Base-by-base conservation (phyloP, 2,888 invertebrate species). In the Agrochola litura region DNA sequence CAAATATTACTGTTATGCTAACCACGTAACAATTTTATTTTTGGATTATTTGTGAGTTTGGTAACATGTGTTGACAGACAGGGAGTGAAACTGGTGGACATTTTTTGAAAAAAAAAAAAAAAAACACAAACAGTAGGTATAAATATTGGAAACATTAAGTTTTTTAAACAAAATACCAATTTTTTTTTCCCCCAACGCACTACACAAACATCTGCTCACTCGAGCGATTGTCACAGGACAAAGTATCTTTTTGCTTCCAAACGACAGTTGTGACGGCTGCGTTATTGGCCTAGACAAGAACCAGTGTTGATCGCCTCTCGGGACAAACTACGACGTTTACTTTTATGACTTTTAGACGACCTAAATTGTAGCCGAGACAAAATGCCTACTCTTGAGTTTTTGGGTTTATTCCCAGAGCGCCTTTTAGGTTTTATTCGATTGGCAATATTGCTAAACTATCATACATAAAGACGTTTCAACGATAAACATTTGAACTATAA, bases 281-380 rank as follows among this genome's bases (percentile, higher is more conserved):
- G 58, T 52, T 81, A 81, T 70, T 56, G 77, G 12, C 43, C 9
- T n/a, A 58, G 71, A 71, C 68, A 77, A 73, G 68, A 80, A 74
- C 58, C 60, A 22, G 22, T 60, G 61, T n/a, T 8, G 58, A 67
- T 66, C 41, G 73, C 37, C 82, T 49, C 60, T 49, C 19, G 60
- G 63, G 82, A 63, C 52, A 14, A n/a, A 61, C 54, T 25, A 6
- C 14, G 14, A 37, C 22, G 6, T 41, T 63, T 46, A 67, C 37
- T 84, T 74, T 64, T 66, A 60, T 70, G 12, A 12, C 56, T 70
- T 70, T 73, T 70, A 65, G 64, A 61, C 54, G 30, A 30, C 63
- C 60, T 52, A 58, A 70, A 49, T 63, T 63, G 52, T 77, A 52
- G n/a, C 25, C 43, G 2, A 22, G 67, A 19, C 0, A 41, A 49